Percentiles rank a stretch among this genome's conserved stretches.
phyloP scores from a whole-genome alignment of 2,113 vertebrate genomes.

The Erythrocercus mccallii region DNA sequence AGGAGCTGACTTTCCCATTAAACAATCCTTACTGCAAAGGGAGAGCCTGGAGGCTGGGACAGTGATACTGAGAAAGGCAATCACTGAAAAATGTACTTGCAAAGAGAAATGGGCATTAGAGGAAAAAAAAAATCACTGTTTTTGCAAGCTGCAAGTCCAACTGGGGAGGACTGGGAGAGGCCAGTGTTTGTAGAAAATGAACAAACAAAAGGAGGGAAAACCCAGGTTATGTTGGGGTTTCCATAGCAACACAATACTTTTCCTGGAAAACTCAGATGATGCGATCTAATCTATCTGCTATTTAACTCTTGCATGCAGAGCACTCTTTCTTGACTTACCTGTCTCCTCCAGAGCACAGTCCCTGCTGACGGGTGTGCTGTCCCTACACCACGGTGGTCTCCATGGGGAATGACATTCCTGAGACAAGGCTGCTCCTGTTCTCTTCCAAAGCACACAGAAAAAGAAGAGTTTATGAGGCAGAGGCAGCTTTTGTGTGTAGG shows the following conservation, averaged over 20 bases:
- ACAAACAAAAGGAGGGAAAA: conserved; percentile 55
- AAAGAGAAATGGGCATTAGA: neutral
- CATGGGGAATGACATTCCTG: neutral
- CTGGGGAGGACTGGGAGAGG: neutral
- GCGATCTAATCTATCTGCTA: conserved; percentile 20
- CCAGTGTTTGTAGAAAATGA: conserved; percentile 9
- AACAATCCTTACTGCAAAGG: neutral
- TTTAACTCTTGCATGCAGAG: conserved; percentile 39
- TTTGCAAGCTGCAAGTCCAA: neutral
- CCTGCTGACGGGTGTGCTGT: neutral
- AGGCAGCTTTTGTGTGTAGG: neutral
- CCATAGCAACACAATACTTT: conserved; percentile 59
- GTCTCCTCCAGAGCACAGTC: neutral
- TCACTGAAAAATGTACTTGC: neutral
- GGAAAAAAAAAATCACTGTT: neutral
- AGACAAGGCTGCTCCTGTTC: neutral
- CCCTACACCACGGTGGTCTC: neutral
- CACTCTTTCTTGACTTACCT: neutral
- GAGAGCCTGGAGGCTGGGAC: neutral
- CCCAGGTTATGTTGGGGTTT: conserved; percentile 40
- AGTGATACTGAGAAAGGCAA: neutral
- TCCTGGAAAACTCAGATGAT: conserved; percentile 42
- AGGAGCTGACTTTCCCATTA: neutral
- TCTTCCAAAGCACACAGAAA: neutral
- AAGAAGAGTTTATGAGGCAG: neutral